Conservation (phyloP, 2,113 vertebrate species). For the Sciurus niger region DNA sequence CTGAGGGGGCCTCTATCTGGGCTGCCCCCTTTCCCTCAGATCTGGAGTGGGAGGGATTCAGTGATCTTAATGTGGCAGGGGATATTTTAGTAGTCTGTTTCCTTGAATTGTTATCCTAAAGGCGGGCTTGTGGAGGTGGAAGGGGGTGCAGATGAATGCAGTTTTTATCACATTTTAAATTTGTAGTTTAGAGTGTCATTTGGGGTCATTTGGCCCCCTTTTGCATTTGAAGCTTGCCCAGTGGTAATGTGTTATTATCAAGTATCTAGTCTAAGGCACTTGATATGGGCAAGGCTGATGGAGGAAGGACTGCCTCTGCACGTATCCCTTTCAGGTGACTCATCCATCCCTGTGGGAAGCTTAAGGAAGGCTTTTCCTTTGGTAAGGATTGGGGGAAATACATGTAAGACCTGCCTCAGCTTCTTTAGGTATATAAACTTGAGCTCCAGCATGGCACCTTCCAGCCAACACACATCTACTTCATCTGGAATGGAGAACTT, state of each 20-base stretch:
- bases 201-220: not conserved
- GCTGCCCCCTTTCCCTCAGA: not conserved
- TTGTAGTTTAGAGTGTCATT: constrained; percentile 1
- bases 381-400: constrained; percentile 19
- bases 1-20: not conserved
- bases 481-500: constrained; percentile 73
- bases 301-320: not conserved
- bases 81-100: constrained; percentile 20
- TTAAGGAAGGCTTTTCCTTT: constrained; percentile 33
- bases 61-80: not conserved
- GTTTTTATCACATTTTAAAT: constrained; percentile 6
- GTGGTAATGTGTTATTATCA: not conserved
- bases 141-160: not conserved
- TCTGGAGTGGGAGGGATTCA: constrained; percentile 39
- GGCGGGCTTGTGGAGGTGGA: not conserved
- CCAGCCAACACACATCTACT: constrained; percentile 60
- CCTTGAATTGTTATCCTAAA: not conserved
- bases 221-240: not conserved
- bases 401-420: constrained; percentile 52
- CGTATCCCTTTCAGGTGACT: constrained; percentile 23
- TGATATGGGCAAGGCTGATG: not conserved
- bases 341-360: not conserved
- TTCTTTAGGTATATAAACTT: constrained; percentile 48
- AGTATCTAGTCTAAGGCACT: not conserved
- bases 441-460: constrained; percentile 2